Evolutionary conservation across 2,797 vertebrate genomes (phyloP).

Genomic region (Corythornis leucogaster): DNA sequence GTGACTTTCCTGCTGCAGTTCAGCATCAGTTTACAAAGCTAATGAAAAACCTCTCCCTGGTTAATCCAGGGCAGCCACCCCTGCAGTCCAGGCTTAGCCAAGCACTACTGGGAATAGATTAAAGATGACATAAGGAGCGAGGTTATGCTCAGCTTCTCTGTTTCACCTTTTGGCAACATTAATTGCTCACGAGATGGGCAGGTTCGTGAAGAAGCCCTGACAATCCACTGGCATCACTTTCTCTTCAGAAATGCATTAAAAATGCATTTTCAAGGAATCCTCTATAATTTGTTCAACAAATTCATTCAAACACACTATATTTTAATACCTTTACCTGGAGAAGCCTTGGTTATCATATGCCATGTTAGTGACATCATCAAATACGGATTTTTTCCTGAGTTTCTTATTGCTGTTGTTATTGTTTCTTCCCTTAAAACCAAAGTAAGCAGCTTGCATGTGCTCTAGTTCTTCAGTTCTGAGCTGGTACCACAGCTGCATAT

Average conservation of each 20-base stretch:
- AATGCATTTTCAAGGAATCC: neutral
- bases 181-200: neutral
- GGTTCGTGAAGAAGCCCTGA: neutral
- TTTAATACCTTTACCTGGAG: conserved; percentile 77
- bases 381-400: conserved; percentile 46
- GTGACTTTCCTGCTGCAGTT: neutral
- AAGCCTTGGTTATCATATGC: conserved; percentile 76
- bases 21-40: neutral
- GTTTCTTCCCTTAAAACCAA: conserved; percentile 83
- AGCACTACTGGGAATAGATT: neutral
- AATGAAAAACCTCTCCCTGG: neutral
- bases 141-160: neutral
- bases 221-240: accelerated
- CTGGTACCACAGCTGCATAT: conserved; percentile 82
- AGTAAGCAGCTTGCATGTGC: conserved; percentile 75
- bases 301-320: neutral
- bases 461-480: conserved; percentile 79
- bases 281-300: neutral
- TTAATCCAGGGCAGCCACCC: neutral
- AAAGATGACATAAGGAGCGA: neutral
- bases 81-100: neutral
- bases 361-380: neutral
- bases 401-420: conserved; percentile 86
- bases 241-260: neutral
- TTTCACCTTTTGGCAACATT: neutral